phyloP scores from a whole-genome alignment of 2,888 invertebrate genomes.

The Ophion ellenae region DNA sequence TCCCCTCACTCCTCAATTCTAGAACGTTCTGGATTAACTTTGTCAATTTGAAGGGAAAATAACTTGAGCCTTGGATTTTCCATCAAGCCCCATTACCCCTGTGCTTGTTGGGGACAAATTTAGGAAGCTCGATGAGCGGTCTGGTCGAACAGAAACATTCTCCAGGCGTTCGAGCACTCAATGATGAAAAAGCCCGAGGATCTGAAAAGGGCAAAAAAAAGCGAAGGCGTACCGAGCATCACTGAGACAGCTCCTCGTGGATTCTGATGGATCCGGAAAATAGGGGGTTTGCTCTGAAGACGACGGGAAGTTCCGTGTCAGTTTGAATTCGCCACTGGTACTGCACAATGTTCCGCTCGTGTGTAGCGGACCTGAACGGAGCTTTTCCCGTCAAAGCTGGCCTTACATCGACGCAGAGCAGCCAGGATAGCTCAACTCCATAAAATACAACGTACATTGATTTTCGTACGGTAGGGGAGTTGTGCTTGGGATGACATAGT shows the following conservation, averaged over 20 bases:
- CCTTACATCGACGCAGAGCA: background rate
- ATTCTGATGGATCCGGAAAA: background rate
- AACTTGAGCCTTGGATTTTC: background rate
- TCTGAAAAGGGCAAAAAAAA: background rate
- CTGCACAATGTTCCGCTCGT: constrained; percentile 1
- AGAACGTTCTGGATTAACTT: too few relatives aligned
- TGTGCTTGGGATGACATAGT: too few relatives aligned
- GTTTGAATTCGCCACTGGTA: background rate
- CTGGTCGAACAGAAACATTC: background rate
- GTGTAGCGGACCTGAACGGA: constrained; percentile 12
- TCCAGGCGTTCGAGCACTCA: background rate
- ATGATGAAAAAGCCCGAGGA: background rate
- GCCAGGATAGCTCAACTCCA: background rate
- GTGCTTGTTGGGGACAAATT: background rate
- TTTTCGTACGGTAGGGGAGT: background rate
- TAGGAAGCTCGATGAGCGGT: background rate
- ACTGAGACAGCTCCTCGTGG: background rate
- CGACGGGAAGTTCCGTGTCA: background rate
- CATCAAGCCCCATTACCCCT: background rate
- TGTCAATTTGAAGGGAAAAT: too few relatives aligned
- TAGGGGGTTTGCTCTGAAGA: background rate
- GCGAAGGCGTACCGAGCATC: background rate
- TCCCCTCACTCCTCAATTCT: too few relatives aligned
- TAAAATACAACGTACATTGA: background rate
- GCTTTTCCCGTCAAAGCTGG: background rate